A percentile compares a stretch with the other conserved stretches of the same genome.
Evolutionary conservation across 2,113 vertebrate genomes (phyloP).

Genomic region (Zosterops pallidus): DNA sequence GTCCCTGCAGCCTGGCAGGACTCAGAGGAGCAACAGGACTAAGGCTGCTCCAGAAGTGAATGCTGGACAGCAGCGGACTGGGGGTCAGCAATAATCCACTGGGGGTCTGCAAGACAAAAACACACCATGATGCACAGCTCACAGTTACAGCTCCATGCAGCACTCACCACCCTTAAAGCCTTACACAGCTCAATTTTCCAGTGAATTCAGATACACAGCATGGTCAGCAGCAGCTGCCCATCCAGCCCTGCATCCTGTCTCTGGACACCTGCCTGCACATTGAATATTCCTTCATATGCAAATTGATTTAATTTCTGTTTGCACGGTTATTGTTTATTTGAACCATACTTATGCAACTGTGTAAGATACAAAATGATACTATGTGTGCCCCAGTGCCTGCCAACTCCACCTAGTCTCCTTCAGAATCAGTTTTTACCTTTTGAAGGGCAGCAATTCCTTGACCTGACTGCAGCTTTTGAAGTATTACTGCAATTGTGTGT

Average conservation of each 20-base stretch:
- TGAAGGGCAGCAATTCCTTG: neutral
- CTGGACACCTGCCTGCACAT: neutral
- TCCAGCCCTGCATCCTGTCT: neutral
- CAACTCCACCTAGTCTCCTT: neutral
- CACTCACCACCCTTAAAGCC: neutral
- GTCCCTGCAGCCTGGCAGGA: slow-evolving; percentile 93
- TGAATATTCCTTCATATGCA: neutral
- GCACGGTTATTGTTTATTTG: neutral
- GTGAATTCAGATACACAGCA: neutral
- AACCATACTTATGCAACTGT: accelerated
- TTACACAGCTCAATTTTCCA: neutral
- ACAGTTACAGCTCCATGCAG: neutral
- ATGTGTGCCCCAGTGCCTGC: neutral
- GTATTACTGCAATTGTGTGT: neutral
- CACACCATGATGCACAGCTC: neutral
- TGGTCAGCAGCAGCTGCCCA: neutral
- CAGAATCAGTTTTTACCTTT: neutral
- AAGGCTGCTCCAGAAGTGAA: slow-evolving; percentile 97
- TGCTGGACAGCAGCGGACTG: slow-evolving; percentile 90
- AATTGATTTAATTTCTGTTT: neutral
- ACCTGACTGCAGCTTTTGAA: neutral
- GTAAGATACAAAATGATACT: neutral
- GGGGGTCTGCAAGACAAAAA: slow-evolving; percentile 81
- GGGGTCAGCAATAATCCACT: slow-evolving; percentile 91
- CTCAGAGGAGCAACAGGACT: slow-evolving; percentile 92